These are phyloP conservation scores for Calosoma granatense DNA, from an alignment of 1,140 invertebrate species.

Conservation along the genomic window DNA sequence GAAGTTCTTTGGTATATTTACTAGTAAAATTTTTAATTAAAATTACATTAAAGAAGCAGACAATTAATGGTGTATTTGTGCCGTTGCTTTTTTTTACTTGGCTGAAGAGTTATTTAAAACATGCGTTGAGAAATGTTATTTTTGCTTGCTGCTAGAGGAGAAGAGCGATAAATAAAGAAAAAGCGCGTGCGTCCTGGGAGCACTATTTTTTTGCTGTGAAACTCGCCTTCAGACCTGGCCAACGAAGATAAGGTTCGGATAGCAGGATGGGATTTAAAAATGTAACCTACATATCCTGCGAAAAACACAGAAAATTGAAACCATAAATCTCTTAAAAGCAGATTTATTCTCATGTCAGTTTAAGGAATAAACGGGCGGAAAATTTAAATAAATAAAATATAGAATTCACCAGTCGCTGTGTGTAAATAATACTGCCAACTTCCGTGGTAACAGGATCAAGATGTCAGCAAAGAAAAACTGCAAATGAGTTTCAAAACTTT, in stretches of 20 bases:
- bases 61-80: no score
- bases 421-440: not conserved
- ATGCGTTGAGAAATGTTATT: no score
- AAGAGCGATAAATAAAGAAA: not conserved
- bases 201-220: conserved; percentile 4
- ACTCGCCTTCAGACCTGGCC: not conserved
- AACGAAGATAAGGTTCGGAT: conserved; percentile 2
- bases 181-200: not conserved
- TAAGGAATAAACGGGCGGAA: not conserved
- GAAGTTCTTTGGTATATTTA: no score
- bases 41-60: no score
- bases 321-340: not conserved
- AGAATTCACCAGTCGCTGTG: not conserved
- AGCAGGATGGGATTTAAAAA: conserved; percentile 1
- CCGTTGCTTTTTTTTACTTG: not conserved
- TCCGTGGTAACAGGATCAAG: not conserved
- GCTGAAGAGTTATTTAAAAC: not conserved
- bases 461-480: conserved; percentile 2
- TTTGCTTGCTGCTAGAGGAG: not conserved
- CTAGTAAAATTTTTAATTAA: no score
- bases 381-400: not conserved
- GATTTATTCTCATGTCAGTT: not conserved
- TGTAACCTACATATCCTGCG: not conserved
- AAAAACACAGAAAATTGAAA: conserved; percentile 8
- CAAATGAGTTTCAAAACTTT: conserved; percentile 4